Conservation (phyloP, 2,888 invertebrate species). For the Rhagonycha fulva region DNA sequence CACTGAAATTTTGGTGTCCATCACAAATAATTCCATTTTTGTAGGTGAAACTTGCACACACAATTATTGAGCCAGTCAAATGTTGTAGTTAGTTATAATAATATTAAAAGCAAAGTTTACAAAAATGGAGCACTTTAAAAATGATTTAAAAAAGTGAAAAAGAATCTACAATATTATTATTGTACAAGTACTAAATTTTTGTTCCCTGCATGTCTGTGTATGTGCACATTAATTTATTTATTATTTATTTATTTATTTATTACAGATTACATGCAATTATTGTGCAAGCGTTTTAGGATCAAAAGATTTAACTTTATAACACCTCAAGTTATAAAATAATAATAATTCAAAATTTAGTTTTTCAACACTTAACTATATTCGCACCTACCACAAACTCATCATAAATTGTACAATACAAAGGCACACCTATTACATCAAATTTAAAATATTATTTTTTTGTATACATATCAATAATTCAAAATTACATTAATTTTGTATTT, state of each 20-base stretch:
- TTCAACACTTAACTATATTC: not conserved
- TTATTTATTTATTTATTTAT: not conserved
- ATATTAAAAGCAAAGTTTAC: not conserved
- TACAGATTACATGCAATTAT: not conserved
- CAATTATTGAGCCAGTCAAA: not conserved
- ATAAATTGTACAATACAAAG: conserved; percentile 50
- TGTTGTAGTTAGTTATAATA: not conserved
- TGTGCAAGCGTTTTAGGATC: not conserved
- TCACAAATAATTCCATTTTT: not conserved
- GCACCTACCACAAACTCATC: conserved; percentile 4
- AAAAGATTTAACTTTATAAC: not conserved
- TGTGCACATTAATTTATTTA: not conserved
- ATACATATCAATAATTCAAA: conserved; percentile 20
- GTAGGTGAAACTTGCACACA: not conserved
- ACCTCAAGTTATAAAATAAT: not conserved
- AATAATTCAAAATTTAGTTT: not conserved
- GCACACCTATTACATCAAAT: conserved; percentile 53
- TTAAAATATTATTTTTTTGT: conserved; percentile 28
- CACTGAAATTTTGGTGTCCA: not conserved
- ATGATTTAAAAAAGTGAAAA: not conserved
- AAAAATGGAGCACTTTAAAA: not conserved
- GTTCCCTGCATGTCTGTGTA: conserved; percentile 1
- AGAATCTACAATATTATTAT: not conserved
- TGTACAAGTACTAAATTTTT: not conserved
- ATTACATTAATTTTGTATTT: conserved; percentile 7